phyloP scores from a whole-genome alignment of 1,140 invertebrate species.

The Centruroides vittatus region DNA sequence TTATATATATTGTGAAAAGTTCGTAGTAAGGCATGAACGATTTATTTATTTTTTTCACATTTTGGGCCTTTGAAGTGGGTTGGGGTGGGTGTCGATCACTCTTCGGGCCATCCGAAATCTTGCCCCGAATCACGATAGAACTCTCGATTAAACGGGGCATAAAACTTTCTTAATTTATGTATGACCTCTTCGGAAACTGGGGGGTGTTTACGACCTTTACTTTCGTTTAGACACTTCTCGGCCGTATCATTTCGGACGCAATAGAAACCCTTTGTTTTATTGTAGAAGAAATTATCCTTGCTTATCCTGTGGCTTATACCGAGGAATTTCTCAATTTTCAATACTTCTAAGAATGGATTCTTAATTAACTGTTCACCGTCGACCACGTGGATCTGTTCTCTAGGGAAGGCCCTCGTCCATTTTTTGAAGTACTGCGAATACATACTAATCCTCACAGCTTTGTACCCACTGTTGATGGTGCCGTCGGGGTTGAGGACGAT shows the following conservation, averaged over 20 bases:
- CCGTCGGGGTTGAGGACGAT: constrained; percentile 57
- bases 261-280: constrained; percentile 39
- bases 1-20: too few species aligned
- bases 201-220: constrained; percentile 32
- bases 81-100: constrained; percentile 6
- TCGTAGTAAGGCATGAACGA: too few species aligned
- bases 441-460: constrained; percentile 58
- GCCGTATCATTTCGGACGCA: constrained; percentile 29
- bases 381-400: constrained; percentile 37
- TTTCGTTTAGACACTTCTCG: constrained; percentile 29
- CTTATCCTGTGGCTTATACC: constrained; percentile 30
- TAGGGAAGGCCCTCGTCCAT: constrained; percentile 49
- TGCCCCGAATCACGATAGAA: constrained; percentile 25
- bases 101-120: constrained; percentile 24
- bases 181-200: constrained; percentile 25
- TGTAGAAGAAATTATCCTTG: constrained; percentile 35
- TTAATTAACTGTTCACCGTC: constrained; percentile 38
- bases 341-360: constrained; percentile 36
- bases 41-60: too few species aligned
- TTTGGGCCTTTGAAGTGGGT: too few species aligned
- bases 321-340: constrained; percentile 36
- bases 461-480: constrained; percentile 64
- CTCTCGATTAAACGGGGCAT: constrained; percentile 26
- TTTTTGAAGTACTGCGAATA: constrained; percentile 68
- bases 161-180: constrained; percentile 27